Percentiles rank a stretch among this genome's conserved stretches.
Evolutionary conservation across 2,797 vertebrate species (phyloP).

Genomic region (Trachurus trachurus): DNA sequence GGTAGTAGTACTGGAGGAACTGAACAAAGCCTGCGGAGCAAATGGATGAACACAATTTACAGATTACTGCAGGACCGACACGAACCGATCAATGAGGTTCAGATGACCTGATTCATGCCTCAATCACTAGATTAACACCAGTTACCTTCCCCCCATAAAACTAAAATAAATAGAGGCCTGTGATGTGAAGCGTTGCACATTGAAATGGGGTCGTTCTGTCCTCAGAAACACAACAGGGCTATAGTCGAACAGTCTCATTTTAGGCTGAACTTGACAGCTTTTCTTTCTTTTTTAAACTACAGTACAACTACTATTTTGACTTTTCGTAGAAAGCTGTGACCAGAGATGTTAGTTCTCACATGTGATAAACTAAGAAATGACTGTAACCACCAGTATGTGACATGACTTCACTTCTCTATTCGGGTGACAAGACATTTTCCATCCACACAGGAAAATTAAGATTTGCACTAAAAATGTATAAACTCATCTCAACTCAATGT

Average conservation of each 20-base stretch:
- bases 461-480: background rate
- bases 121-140: background rate
- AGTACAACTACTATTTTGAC: background rate
- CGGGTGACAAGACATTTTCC: background rate
- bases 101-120: background rate
- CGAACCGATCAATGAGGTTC: background rate
- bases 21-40: conserved; percentile 92
- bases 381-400: background rate
- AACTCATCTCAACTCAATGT: background rate
- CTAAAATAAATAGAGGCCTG: background rate
- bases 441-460: rapidly evolving
- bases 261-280: background rate
- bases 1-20: conserved; percentile 99
- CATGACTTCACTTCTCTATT: background rate
- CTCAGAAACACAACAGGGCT: background rate
- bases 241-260: background rate
- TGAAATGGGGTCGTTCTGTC: background rate
- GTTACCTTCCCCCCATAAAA: background rate
- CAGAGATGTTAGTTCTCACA: background rate
- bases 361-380: background rate
- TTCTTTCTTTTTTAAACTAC: background rate
- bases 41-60: background rate
- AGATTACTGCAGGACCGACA: background rate
- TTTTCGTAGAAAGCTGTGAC: background rate
- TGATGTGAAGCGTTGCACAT: background rate